Evolutionary conservation across 2,888 invertebrate species (phyloP), one percentile per base, ranked within the genome.

Genomic region (Euphydryas editha): DNA sequence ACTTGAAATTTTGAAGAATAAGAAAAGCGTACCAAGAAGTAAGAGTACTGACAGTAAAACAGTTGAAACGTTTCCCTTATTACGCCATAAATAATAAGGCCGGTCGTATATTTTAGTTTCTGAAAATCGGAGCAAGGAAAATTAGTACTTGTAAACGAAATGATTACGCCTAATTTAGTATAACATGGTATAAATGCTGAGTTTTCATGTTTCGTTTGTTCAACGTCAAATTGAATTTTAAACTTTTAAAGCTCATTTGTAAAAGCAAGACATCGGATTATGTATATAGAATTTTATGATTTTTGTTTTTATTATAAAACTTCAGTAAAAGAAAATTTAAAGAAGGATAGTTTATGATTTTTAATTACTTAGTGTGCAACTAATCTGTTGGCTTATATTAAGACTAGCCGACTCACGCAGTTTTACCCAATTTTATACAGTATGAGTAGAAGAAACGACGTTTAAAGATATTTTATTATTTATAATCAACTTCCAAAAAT

Each of bases 71-170:
- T 68, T 70, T 66, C 62, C 66, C 67, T 72, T 68, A 68, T 70
- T 68, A 70, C 59, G 65, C 68, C 70, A 67, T 72, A 67, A 70
- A 72, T 72, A 70, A 72, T 72, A 72, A 72, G 64, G 62, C 68
- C 59, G 65, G 46, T 42, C 54, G 57, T 68, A 65, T 63, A 62
- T 66, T 67, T 58, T 64, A 49, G 44, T 42, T 67, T 62, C 46
- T 54, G 42, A 63, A 46, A 61, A 67, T 63, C 51, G 46, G 58
- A 37, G 49, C 65, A 68, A 39, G 63, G 39, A 10, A 68, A 66
- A 63, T 68, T 62, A 62, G 55, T 44, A 30, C 64, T 66, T 72
- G 39, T 18, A 17, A 6, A 2, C 8, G 15, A 8, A n/a, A 5
- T 5, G 20, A 59, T 59, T 61, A 46, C 51, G 61, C 56, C 36